These are phyloP conservation scores for Cercopithecus neglectus DNA, from an alignment of 2,797 vertebrate species.

Conservation along the genomic window DNA sequence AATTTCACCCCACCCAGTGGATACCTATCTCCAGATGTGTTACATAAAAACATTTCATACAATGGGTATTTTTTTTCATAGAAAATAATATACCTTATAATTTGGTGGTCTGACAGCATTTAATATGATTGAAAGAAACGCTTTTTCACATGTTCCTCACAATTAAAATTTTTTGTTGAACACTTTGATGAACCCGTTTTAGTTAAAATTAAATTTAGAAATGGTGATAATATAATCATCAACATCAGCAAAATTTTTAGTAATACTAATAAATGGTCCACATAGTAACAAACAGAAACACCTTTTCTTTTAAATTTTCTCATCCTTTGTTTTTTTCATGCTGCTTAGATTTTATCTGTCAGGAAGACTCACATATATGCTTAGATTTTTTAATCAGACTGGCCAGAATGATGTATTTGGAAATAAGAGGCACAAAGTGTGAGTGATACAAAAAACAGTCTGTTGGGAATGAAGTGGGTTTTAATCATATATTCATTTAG, in stretches of 20 bases:
- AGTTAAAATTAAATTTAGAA: conserved; percentile 17
- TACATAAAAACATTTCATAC: conserved; percentile 24
- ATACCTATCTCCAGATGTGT: conserved; percentile 5
- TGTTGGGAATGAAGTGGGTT: not conserved
- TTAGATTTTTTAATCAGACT: not conserved
- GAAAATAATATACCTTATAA: not conserved
- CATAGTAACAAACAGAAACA: not conserved
- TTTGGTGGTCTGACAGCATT: not conserved
- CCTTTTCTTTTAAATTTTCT: not conserved
- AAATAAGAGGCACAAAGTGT: conserved; percentile 10
- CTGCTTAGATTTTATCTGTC: not conserved
- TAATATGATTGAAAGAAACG: not conserved
- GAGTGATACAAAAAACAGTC: not conserved
- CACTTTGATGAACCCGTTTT: not conserved
- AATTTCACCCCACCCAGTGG: not conserved
- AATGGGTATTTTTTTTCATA: not conserved
- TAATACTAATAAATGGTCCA: not conserved
- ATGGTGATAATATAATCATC: not conserved
- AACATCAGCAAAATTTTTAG: not conserved
- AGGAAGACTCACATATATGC: not conserved
- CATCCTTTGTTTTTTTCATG: not conserved
- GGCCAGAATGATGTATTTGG: not conserved
- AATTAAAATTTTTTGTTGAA: not conserved
- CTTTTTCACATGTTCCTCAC: not conserved
- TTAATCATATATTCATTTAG: not conserved